These are phyloP conservation scores for Rhinoderma darwinii DNA, from an alignment of 2,113 vertebrate genomes.

Conservation along the genomic window DNA sequence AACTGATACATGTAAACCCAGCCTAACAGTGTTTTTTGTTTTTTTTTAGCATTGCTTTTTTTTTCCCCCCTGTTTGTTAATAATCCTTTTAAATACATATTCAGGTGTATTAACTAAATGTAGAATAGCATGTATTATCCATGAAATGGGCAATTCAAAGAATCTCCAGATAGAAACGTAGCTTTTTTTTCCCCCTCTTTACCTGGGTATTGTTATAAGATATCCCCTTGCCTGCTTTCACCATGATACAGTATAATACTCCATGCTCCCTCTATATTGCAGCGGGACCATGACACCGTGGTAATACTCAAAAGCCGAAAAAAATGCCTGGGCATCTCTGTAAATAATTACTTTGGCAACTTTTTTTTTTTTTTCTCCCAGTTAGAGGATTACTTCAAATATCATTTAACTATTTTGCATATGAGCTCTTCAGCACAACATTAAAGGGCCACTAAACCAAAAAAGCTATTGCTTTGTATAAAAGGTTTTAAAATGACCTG, in stretches of 20 bases:
- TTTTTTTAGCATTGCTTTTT: neutral
- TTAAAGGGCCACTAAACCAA: neutral
- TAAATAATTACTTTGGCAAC: neutral
- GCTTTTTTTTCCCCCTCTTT: neutral
- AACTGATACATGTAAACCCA: too few species aligned
- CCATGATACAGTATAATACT: too few species aligned
- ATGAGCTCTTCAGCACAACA: neutral
- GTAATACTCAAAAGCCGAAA: neutral
- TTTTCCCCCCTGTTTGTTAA: neutral
- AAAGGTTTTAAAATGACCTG: neutral
- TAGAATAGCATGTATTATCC: neutral
- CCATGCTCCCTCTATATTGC: too few species aligned
- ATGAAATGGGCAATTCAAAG: neutral
- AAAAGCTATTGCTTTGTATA: neutral
- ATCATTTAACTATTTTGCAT: neutral
- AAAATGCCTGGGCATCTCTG: neutral
- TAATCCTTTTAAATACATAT: neutral
- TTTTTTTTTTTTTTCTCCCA: neutral
- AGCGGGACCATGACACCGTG: too few species aligned
- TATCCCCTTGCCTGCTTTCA: too few species aligned
- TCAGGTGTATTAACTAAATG: neutral
- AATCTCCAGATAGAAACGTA: neutral
- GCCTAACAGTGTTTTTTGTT: too few species aligned
- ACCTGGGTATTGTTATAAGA: neutral
- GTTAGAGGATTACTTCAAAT: neutral